Base-by-base conservation (phyloP, 2,113 vertebrate species). In the Piaya cayana region DNA sequence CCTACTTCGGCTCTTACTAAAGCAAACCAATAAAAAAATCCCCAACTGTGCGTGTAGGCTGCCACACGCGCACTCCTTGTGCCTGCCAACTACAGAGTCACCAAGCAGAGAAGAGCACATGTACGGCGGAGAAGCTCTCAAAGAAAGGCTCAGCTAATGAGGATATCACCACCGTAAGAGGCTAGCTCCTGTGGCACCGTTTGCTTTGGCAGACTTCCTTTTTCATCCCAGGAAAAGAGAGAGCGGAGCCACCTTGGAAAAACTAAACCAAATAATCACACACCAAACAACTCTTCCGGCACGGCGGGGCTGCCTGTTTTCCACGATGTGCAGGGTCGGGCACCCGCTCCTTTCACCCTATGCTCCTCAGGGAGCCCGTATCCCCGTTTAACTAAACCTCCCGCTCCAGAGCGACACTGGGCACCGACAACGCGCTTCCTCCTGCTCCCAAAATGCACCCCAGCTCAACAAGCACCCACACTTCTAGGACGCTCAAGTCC, bases 1-100 rank as follows among this genome's bases (percentile, higher is more conserved):
- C 60, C 82, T 72, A 36, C 75, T 93, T 78, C 86, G 65, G 43
- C 90, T 91, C 86, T 84, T 83, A 88, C 82, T 90, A 82, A 91
- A 94, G 36, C 67, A 78, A 93, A 79, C 82, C 67, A 82, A 85
- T 89, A 89, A 92, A 85, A 81, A 37, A 77, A n/a, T 36, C 77
- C 65, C 88, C 45, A 26, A 20, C 92, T 42, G 88, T 60, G 90
- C 3, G 3, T 55, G 93, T 75, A 88, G 94, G 93, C 88, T 92
- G 93, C 79, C 72, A 53, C 72, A 72, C 78, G 49, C 53, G 1
- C 69, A 5, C 76, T 86, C 63, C 93, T 58, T 5, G 11, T n/a
- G 88, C 84, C 56, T 88, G 75, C 90, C 90, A 90, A 43, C 77
- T 43, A 3, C 62, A 19, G 74, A 75, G 53, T 56, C 59, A 71